phyloP scores from a whole-genome alignment of 2,888 invertebrate species.

The Conchocele bisecta region DNA sequence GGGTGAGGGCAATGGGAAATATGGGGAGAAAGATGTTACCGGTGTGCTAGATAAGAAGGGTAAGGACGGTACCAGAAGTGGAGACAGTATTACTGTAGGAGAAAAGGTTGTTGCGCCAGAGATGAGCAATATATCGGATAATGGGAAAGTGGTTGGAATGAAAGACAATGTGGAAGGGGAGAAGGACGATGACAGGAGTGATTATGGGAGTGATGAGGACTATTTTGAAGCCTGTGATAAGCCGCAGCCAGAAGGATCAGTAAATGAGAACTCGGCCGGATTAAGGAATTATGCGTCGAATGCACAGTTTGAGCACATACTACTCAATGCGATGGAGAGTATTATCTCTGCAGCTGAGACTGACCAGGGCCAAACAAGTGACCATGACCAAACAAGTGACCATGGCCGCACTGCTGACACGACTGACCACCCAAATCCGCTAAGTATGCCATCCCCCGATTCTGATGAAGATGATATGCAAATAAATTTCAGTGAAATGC shows the following conservation, averaged over 20 bases:
- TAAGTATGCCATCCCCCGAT: slow-evolving; percentile 45
- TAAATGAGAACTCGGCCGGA: no score
- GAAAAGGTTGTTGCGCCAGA: slow-evolving; percentile 11
- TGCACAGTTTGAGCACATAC: no score
- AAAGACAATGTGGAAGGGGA: slow-evolving; percentile 1
- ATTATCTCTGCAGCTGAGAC: slow-evolving; percentile 14
- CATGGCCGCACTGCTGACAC: no score
- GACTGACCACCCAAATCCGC: slow-evolving; percentile 25
- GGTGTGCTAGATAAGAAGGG: neutral
- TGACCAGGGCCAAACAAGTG: slow-evolving; percentile 21
- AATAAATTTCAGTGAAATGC: slow-evolving; percentile 3
- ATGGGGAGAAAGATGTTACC: slow-evolving; percentile 12
- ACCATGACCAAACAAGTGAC: slow-evolving; percentile 22
- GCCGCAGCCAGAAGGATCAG: no score
- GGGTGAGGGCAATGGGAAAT: neutral
- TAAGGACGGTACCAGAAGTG: neutral
- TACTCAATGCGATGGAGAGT: slow-evolving; percentile 21
- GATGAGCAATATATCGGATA: neutral
- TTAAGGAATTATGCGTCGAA: no score
- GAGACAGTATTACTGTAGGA: slow-evolving; percentile 1
- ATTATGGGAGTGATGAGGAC: slow-evolving; percentile 50
- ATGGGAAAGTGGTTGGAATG: slow-evolving; percentile 1
- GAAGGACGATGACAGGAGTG: slow-evolving; percentile 34
- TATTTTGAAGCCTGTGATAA: slow-evolving; percentile 26
- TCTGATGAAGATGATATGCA: slow-evolving; percentile 47